Base-by-base conservation (phyloP, 1,140 invertebrate species). In the Vanessa atalanta region DNA sequence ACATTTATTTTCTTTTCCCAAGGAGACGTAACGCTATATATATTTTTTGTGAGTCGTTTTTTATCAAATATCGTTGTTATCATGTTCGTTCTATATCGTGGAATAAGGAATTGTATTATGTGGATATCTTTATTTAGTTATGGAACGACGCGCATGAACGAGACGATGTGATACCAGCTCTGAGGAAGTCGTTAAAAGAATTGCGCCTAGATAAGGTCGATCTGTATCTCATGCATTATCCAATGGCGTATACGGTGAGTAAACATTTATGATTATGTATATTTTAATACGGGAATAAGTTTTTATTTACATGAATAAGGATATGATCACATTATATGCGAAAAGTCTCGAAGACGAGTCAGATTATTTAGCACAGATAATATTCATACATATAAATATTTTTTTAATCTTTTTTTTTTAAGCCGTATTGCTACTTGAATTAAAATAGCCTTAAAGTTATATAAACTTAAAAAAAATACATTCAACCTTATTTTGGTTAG, bases 181-280 rank as follows among this genome's bases (percentile, higher is more conserved):
- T 90, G 65, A 84, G 68, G 71, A 80, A 80, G 23, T 96, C 95
- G 15, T 81, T 96, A 51, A 78, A 93, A 47, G 89, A 88, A 61
- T 88, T 96, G 23, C 89, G 95, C 48, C 78, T 95, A 50, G 93
- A 95, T 50, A 96, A 96, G 78, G 93, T 96, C 2, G 96, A 97
- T 83, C 87, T 96, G 2, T 96, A 96, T 84, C 88, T 97, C 20
- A 94, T 96, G 79, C 96, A 97, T 84, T 93, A 94, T 80, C 96
- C 96, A 2, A 94, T 95, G 80, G 94, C 93, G 23, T 94, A 94
- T 65, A 83, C 78, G 70, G 88, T 89, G 48, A 67, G 73, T 70
- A 61, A 31, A 61, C 6, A 43, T n/a, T 31, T 12, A 61, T 61
- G 14, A 2, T 12, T 23, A 20, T 55, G 20, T 26, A 31, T 31